These are phyloP conservation scores for Callocephalon fimbriatum DNA, from an alignment of 2,113 vertebrate genomes.

Conservation along the genomic window DNA sequence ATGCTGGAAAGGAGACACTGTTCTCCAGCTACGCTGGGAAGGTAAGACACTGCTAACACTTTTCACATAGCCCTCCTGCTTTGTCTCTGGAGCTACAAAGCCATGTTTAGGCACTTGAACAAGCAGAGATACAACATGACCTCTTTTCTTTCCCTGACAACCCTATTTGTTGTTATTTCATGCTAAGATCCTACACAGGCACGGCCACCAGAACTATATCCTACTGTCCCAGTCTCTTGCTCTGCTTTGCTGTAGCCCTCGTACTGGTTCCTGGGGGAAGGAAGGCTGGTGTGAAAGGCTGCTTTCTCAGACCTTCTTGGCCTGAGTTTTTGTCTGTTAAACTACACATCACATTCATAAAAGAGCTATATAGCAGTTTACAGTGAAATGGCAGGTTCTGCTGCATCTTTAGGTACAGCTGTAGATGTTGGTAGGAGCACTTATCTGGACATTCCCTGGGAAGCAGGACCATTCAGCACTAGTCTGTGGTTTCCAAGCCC, in stretches of 20 bases:
- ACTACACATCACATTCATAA: rapidly evolving
- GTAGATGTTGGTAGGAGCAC: background rate
- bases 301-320: background rate
- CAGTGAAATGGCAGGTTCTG: background rate
- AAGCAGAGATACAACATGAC: background rate
- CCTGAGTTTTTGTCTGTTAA: background rate
- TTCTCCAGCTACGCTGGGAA: background rate
- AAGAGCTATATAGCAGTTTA: background rate
- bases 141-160: background rate
- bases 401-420: background rate
- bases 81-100: background rate
- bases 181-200: background rate
- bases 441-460: background rate
- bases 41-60: background rate
- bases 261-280: background rate
- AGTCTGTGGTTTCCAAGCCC: background rate
- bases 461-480: background rate
- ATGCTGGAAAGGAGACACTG: background rate
- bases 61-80: background rate
- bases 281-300: background rate
- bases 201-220: rapidly evolving
- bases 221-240: background rate
- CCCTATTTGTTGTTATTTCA: background rate
- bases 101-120: background rate
- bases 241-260: background rate